Conservation (phyloP, 2,113 vertebrate genomes). For the Calonectris borealis region DNA sequence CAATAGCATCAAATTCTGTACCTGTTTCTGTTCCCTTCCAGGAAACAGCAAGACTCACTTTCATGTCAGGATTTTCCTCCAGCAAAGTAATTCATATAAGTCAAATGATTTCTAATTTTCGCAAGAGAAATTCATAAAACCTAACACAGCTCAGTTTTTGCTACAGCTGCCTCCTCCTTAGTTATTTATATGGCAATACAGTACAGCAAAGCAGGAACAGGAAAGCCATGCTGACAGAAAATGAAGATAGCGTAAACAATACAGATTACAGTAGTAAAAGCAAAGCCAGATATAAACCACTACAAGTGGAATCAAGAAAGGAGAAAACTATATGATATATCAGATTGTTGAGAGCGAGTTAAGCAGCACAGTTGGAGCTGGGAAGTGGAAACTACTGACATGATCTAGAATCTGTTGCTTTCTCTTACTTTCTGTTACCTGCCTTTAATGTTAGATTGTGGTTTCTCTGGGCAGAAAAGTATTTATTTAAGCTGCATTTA, state of each 20-base stretch:
- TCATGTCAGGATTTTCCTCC: not conserved
- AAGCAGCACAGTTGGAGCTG: not conserved
- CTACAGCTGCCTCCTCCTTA: slow-evolving; percentile 21
- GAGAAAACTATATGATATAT: not conserved
- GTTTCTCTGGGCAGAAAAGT: not conserved
- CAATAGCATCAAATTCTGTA: not conserved
- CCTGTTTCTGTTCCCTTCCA: not conserved
- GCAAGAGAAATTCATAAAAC: slow-evolving; percentile 4
- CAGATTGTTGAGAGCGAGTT: not conserved
- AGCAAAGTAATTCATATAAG: not conserved
- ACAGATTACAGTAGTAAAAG: slow-evolving; percentile 46
- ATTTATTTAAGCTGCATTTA: not conserved
- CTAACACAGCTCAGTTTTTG: not conserved
- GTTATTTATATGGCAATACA: slow-evolving; percentile 43
- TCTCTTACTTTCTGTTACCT: not conserved
- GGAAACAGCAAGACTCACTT: not conserved
- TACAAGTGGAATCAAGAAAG: not conserved
- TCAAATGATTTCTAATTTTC: slow-evolving; percentile 44
- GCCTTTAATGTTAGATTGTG: not conserved
- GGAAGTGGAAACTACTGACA: not conserved
- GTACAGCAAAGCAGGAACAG: not conserved
- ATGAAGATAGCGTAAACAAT: slow-evolving; percentile 55
- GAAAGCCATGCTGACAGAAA: slow-evolving; percentile 1
- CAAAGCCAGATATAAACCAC: slow-evolving; percentile 4
- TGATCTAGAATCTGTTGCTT: not conserved